Conservation (phyloP, 2,113 vertebrate genomes). For the Chascanopsetta lugubris region DNA sequence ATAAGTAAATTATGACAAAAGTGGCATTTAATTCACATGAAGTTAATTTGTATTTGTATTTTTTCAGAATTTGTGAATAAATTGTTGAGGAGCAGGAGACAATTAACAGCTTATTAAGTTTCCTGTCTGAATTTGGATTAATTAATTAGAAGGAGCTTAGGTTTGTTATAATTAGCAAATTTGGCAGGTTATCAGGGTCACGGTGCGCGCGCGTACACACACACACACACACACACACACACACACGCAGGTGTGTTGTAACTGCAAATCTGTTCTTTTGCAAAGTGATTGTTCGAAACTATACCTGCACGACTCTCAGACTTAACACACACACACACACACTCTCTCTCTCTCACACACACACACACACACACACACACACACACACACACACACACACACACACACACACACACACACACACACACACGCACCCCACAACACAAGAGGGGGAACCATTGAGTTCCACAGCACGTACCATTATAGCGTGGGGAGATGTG, state of each 20-base stretch:
- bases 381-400: constrained; percentile 13
- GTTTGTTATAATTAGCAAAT: constrained; percentile 1
- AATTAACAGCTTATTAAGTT: not conserved
- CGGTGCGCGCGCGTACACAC: constrained; percentile 7
- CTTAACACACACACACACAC: too few relatives aligned
- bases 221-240: constrained; percentile 13
- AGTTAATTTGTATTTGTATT: too few relatives aligned
- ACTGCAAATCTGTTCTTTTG: too few relatives aligned
- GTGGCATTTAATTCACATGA: too few relatives aligned
- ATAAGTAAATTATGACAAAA: not conserved
- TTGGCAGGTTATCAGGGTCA: constrained; percentile 8
- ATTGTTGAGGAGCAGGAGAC: not conserved
- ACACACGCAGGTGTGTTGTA: too few relatives aligned
- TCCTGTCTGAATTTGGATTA: not conserved
- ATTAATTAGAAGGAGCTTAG: not conserved
- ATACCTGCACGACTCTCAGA: too few relatives aligned
- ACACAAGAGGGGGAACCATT: constrained; percentile 72
- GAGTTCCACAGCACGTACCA: constrained; percentile 86
- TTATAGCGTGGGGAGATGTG: constrained; percentile 84
- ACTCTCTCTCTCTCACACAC: not conserved
- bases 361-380: constrained; percentile 5
- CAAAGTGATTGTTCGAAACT: too few relatives aligned
- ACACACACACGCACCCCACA: constrained; percentile 29
- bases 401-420: constrained; percentile 16
- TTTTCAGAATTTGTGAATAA: too few relatives aligned